Conservation (phyloP, 1,140 invertebrate species). For the Harpegnathos saltator region DNA sequence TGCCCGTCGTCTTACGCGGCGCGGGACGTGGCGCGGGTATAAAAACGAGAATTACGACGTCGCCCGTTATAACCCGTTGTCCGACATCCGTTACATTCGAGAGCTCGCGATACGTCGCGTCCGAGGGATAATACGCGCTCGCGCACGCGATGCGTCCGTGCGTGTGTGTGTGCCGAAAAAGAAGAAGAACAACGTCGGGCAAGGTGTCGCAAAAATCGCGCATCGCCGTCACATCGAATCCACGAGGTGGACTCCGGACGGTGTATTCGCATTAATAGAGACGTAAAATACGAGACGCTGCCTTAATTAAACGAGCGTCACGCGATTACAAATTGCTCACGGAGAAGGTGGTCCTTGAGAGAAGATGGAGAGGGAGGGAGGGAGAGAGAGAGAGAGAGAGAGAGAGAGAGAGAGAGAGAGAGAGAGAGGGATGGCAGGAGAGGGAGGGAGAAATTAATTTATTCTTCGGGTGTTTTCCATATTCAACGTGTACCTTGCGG, state of each 20-base stretch:
- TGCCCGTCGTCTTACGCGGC: constrained; percentile 53
- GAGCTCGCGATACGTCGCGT: constrained; percentile 7
- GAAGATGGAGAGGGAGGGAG: constrained; percentile 8
- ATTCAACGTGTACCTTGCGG: constrained; percentile 42
- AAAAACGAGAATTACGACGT: constrained; percentile 66
- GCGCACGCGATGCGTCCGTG: constrained; percentile 29
- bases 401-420: constrained; percentile 7
- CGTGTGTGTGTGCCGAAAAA: constrained; percentile 27
- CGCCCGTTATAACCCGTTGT: constrained; percentile 66
- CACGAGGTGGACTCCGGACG: not conserved
- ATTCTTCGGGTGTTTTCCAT: constrained; percentile 64
- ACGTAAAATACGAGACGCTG: constrained; percentile 51
- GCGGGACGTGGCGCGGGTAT: constrained; percentile 56
- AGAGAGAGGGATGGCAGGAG: constrained; percentile 3
- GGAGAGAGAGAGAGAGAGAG: constrained; percentile 6
- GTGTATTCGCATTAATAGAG: constrained; percentile 27
- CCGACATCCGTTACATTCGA: constrained; percentile 57
- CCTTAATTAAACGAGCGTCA: constrained; percentile 8
- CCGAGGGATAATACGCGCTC: constrained; percentile 38
- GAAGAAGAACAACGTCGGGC: constrained; percentile 6
- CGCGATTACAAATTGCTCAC: constrained; percentile 17
- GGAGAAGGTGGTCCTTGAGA: constrained; percentile 35
- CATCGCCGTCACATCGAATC: not conserved
- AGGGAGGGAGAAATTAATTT: constrained; percentile 54
- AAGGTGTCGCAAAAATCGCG: constrained; percentile 22